Conservation (phyloP, 1,140 invertebrate genomes). For the Phymorhynchus buccinoides region DNA sequence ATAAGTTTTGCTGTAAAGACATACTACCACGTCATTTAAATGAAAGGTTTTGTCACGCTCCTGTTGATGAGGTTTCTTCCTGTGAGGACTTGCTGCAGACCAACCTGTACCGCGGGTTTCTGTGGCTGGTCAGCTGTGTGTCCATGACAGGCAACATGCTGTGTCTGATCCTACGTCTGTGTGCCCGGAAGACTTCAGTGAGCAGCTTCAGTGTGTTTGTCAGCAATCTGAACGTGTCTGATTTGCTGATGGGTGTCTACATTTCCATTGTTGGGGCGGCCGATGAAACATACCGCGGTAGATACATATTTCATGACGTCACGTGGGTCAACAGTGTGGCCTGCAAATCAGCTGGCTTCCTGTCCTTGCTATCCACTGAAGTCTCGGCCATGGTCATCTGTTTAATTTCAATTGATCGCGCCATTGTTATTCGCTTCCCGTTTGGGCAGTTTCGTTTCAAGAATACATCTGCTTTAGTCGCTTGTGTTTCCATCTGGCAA, state of each 20-base stretch:
- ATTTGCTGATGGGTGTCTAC: conserved; percentile 65
- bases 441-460: conserved; percentile 42
- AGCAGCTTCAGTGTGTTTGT: conserved; percentile 50
- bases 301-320: conserved; percentile 51
- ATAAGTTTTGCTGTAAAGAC: not conserved
- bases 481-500: not conserved
- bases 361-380: conserved; percentile 58
- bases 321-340: conserved; percentile 51
- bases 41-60: not conserved
- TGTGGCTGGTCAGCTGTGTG: not conserved
- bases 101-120: not conserved
- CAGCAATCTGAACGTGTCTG: conserved; percentile 54
- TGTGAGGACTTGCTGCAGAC: not conserved
- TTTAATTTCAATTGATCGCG: conserved; percentile 54
- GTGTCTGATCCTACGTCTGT: not conserved
- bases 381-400: conserved; percentile 54
- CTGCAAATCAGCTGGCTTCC: too few species aligned
- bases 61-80: not conserved
- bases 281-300: conserved; percentile 55
- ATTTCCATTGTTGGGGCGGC: conserved; percentile 60
- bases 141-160: not conserved
- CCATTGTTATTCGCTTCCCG: conserved; percentile 56
- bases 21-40: not conserved
- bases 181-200: not conserved
- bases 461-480: not conserved